A percentile compares a stretch with the other conserved stretches of the same genome.
phyloP scores from a whole-genome alignment of 2,888 invertebrate genomes.

The Gari tellinella region DNA sequence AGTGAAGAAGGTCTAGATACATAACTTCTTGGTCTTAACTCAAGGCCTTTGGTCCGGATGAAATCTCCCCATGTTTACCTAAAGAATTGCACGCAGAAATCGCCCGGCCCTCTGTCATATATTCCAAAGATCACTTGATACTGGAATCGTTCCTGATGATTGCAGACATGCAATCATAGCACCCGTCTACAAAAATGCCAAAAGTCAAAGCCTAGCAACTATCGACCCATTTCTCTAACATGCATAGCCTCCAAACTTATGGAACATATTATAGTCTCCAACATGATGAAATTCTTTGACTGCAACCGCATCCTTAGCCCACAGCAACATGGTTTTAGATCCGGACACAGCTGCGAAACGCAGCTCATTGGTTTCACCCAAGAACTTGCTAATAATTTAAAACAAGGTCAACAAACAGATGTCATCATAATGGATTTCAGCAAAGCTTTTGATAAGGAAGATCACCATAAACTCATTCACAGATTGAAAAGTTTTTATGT shows the following conservation, averaged over 20 bases:
- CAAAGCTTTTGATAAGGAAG: conserved; percentile 23
- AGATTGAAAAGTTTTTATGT: conserved; percentile 8
- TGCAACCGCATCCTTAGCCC: not conserved
- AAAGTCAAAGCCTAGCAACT: too few relatives aligned
- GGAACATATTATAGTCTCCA: conserved; percentile 10
- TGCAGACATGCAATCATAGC: too few relatives aligned
- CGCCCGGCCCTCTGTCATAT: conserved; percentile 6
- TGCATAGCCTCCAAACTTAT: conserved; percentile 18
- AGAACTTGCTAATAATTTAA: too few relatives aligned
- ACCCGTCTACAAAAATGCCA: too few relatives aligned
- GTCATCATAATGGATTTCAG: too few relatives aligned
- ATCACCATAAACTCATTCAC: conserved; percentile 14
- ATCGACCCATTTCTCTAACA: too few relatives aligned
- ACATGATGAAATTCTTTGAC: conserved; percentile 13
- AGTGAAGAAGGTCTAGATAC: conserved; percentile 7
- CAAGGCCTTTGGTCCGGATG: conserved; percentile 26
- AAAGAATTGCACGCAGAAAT: conserved; percentile 22
- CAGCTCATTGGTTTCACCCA: too few relatives aligned
- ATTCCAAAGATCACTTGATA: not conserved
- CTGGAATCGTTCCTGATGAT: too few relatives aligned
- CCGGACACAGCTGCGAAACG: too few relatives aligned
- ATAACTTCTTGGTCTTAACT: conserved; percentile 15
- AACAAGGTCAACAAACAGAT: too few relatives aligned
- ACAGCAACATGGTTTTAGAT: conserved; percentile 22
- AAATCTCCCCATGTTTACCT: not conserved